phyloP scores from a whole-genome alignment of 2,888 invertebrate genomes.

The Agrenia bidenticulata region DNA sequence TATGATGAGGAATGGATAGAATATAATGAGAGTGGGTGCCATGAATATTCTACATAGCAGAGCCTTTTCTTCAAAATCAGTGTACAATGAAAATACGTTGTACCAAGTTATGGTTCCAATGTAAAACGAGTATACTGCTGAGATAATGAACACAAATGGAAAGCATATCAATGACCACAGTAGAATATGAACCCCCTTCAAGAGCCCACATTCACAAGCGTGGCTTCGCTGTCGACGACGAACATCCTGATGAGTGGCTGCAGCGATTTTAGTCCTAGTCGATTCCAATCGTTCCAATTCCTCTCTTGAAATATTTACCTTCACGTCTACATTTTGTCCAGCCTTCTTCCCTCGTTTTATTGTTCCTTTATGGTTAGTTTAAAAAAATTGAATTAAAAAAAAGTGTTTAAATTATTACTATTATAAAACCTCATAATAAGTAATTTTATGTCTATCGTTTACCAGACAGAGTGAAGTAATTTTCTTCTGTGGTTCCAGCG shows the following conservation, averaged over 20 bases:
- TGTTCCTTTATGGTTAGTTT: constrained; percentile 66
- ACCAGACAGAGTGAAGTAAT: constrained; percentile 36
- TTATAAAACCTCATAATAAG: too few relatives aligned
- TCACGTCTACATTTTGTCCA: constrained; percentile 71
- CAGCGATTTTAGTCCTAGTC: constrained; percentile 53
- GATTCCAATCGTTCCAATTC: constrained; percentile 70
- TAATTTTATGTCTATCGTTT: too few relatives aligned
- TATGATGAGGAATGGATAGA: constrained; percentile 70
- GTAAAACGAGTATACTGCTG: constrained; percentile 70
- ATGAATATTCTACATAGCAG: constrained; percentile 65
- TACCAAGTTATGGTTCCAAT: constrained; percentile 76
- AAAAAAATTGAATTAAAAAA: constrained; percentile 53
- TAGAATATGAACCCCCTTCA: constrained; percentile 68
- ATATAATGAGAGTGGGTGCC: constrained; percentile 68
- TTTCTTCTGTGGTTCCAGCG: constrained; percentile 23
- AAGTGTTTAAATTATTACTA: neutral
- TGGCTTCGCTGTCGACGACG: neutral
- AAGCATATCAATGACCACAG: constrained; percentile 66
- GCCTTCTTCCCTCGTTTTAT: constrained; percentile 72
- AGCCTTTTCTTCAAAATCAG: constrained; percentile 63
- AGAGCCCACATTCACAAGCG: constrained; percentile 59
- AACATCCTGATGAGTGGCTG: too few relatives aligned
- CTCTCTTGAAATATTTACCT: constrained; percentile 70
- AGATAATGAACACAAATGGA: constrained; percentile 67
- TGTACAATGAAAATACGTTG: constrained; percentile 70